phyloP scores from a whole-genome alignment of 2,888 invertebrate genomes.

The Drosophila nr. perissopoda region DNA sequence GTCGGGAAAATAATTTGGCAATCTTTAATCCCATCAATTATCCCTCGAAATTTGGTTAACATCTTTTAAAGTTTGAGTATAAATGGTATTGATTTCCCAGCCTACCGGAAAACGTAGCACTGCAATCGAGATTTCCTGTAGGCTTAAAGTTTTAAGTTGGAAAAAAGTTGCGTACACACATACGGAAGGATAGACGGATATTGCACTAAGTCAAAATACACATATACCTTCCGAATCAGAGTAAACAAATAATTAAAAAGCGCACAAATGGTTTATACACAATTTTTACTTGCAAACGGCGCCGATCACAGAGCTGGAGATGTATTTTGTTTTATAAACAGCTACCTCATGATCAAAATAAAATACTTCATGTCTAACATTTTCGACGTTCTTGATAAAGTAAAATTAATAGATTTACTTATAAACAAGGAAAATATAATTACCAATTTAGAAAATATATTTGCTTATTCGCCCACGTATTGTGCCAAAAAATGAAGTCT shows the following conservation, averaged over 20 bases:
- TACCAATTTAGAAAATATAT: neutral
- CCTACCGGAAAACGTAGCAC: too few relatives aligned
- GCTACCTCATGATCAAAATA: neutral
- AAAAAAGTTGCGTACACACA: neutral
- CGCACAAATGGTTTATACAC: neutral
- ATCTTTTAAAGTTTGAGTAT: too few relatives aligned
- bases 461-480: neutral
- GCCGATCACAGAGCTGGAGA: neutral
- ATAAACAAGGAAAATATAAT: neutral
- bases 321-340: neutral
- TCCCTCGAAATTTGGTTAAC: too few relatives aligned
- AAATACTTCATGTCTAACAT: neutral
- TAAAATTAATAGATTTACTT: neutral
- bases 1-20: too few relatives aligned
- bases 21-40: too few relatives aligned
- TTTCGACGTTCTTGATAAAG: neutral
- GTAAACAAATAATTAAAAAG: neutral
- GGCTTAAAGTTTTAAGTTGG: too few relatives aligned
- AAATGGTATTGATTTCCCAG: too few relatives aligned
- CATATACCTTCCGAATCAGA: neutral
- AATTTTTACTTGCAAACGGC: neutral
- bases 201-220: neutral
- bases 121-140: too few relatives aligned
- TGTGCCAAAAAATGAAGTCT: neutral
- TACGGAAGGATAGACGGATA: neutral